phyloP scores from a whole-genome alignment of 2,888 invertebrate species.

The Drosophila mayaguana region DNA sequence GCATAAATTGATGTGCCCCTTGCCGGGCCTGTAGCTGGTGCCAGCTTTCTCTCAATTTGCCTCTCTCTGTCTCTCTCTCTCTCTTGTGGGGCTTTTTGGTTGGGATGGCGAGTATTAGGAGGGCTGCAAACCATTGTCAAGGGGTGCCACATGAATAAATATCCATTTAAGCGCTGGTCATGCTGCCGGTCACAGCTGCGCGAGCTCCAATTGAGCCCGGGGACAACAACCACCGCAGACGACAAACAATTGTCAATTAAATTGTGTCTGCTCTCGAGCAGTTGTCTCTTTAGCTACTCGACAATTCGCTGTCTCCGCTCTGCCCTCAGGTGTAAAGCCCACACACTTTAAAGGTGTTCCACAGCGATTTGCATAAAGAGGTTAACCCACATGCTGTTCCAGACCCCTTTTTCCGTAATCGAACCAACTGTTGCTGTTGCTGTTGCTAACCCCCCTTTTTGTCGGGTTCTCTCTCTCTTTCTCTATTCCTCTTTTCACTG shows the following conservation, averaged over 20 bases:
- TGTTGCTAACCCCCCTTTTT: slow-evolving; percentile 19
- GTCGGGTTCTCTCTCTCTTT: too few relatives aligned
- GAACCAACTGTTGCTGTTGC: slow-evolving; percentile 62
- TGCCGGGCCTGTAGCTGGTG: slow-evolving; percentile 3
- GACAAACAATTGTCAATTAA: slow-evolving; percentile 53
- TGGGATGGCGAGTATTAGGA: slow-evolving; percentile 4
- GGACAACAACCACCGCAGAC: slow-evolving; percentile 29
- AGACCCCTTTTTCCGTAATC: not conserved
- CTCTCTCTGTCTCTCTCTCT: not conserved
- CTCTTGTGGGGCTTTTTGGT: not conserved
- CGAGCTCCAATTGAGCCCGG: slow-evolving; percentile 15
- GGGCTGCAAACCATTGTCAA: slow-evolving; percentile 11
- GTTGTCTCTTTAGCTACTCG: slow-evolving; percentile 21
- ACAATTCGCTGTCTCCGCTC: not conserved
- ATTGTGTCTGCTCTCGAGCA: slow-evolving; percentile 31
- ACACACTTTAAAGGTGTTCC: slow-evolving; percentile 39
- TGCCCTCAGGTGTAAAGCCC: not conserved
- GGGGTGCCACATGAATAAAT: slow-evolving; percentile 35
- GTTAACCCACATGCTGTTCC: slow-evolving; percentile 10
- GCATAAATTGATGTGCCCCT: slow-evolving; percentile 54
- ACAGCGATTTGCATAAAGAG: slow-evolving; percentile 54
- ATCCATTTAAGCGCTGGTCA: slow-evolving; percentile 43
- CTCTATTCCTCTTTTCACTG: slow-evolving; percentile 6
- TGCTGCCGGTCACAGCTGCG: slow-evolving; percentile 34
- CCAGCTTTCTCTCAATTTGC: not conserved